Percentiles rank a stretch among this genome's conserved stretches.
These are phyloP conservation scores for Poecilia velifera DNA, from an alignment of 2,797 vertebrate species.

Conservation along the genomic window DNA sequence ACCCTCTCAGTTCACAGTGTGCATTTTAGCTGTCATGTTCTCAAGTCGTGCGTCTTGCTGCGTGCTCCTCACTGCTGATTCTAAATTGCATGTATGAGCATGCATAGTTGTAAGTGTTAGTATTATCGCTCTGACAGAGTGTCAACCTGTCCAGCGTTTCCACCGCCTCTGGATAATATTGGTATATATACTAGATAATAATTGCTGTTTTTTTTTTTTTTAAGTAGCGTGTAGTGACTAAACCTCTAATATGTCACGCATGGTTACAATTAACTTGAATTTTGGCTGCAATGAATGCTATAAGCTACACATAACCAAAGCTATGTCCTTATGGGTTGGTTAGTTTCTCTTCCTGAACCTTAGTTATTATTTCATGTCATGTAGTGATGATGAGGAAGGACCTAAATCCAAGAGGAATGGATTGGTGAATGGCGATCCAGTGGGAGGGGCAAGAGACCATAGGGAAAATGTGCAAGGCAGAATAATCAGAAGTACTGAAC, in stretches of 20 bases:
- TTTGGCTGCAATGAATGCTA: neutral
- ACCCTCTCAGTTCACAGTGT: neutral
- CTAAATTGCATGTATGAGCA: constrained; percentile 23
- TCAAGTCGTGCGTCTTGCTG: neutral
- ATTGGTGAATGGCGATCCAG: neutral
- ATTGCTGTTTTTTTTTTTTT: neutral
- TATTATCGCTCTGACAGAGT: neutral
- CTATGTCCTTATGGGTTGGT: neutral
- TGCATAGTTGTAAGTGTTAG: constrained; percentile 4
- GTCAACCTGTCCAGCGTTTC: neutral
- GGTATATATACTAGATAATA: neutral
- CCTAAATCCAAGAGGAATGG: neutral
- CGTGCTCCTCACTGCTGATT: neutral
- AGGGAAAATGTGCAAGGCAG: neutral
- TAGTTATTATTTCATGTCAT: neutral
- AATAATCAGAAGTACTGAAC: neutral
- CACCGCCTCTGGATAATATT: neutral
- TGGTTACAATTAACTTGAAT: neutral
- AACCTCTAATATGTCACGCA: neutral
- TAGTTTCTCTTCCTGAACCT: neutral
- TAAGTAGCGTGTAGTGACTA: neutral
- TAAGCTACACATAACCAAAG: neutral
- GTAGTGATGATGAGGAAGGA: neutral
- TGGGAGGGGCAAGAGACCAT: neutral
- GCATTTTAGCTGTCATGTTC: constrained; percentile 6